Conservation (phyloP, 2,797 vertebrate genomes). For the Telmatherina bonti region DNA sequence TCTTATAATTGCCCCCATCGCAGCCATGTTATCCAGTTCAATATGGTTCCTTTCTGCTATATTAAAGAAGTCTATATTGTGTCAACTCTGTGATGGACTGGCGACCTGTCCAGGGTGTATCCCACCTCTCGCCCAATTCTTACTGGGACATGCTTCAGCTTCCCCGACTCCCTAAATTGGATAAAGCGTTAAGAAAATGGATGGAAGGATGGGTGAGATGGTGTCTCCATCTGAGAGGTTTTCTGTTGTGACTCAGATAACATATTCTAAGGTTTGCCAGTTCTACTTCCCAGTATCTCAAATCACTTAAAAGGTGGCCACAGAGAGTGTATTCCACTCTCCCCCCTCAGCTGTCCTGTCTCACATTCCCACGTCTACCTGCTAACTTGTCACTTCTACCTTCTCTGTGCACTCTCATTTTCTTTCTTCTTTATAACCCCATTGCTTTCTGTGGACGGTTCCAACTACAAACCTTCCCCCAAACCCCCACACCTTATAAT, state of each 20-base stretch:
- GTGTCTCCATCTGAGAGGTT: not conserved
- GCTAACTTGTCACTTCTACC: constrained; percentile 6
- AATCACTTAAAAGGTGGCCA: not conserved
- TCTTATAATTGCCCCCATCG: no score
- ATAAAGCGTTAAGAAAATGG: no score
- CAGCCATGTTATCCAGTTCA: no score
- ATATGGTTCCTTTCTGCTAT: not conserved
- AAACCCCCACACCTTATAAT: constrained; percentile 9
- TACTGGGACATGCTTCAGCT: no score
- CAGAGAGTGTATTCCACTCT: constrained; percentile 18
- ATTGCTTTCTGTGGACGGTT: constrained; percentile 9
- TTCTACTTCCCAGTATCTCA: not conserved
- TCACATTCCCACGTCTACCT: constrained; percentile 2
- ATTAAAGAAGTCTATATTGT: not conserved
- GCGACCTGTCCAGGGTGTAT: no score
- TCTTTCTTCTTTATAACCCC: constrained; percentile 14
- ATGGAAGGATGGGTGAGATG: no score
- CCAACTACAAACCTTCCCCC: constrained; percentile 10
- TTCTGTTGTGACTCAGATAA: not conserved
- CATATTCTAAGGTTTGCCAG: not conserved
- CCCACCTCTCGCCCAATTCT: no score
- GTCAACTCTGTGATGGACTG: no score
- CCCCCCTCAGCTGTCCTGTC: not conserved
- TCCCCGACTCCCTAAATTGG: no score
- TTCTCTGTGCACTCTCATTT: constrained; percentile 13